Conservation (phyloP, 2,797 vertebrate genomes). For the Esox lucius region DNA sequence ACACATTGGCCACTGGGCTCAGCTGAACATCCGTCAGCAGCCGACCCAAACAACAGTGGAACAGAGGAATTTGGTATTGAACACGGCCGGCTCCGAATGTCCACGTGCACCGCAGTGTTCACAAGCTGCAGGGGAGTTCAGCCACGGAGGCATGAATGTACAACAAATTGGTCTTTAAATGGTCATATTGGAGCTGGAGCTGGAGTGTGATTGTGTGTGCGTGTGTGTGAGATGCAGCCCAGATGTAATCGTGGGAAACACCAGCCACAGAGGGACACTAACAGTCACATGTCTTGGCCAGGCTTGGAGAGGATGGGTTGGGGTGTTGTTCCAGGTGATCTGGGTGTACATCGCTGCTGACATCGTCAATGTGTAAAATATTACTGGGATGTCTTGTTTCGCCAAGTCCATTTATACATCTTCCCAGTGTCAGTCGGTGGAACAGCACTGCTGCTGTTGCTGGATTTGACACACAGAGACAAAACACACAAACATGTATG, state of each 20-base stretch:
- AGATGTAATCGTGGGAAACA: slow-evolving; percentile 76
- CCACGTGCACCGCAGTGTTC: slow-evolving; percentile 8
- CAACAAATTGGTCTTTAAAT: slow-evolving; percentile 14
- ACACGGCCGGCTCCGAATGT: background rate
- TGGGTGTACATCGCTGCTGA: background rate
- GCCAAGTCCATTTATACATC: too few species aligned
- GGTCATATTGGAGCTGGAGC: background rate
- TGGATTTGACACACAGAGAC: too few species aligned
- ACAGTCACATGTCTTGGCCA: slow-evolving; percentile 63
- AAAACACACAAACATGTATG: too few species aligned
- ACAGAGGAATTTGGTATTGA: slow-evolving; percentile 68
- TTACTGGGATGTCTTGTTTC: too few species aligned
- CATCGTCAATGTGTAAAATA: too few species aligned
- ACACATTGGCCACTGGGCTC: slow-evolving; percentile 68
- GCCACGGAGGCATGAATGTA: slow-evolving; percentile 24
- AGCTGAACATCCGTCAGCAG: slow-evolving; percentile 71
- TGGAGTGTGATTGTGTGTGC: slow-evolving; percentile 4
- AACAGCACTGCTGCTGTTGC: too few species aligned
- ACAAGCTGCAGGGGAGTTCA: slow-evolving; percentile 15
- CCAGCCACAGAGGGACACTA: slow-evolving; percentile 72
- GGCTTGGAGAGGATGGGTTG: background rate
- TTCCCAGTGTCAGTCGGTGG: too few species aligned
- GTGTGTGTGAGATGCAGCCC: slow-evolving; percentile 48
- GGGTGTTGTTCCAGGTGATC: too few species aligned
- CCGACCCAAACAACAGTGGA: too few species aligned